Evolutionary conservation across 1,140 invertebrate species (phyloP).

Genomic region (Bombyx mandarina): DNA sequence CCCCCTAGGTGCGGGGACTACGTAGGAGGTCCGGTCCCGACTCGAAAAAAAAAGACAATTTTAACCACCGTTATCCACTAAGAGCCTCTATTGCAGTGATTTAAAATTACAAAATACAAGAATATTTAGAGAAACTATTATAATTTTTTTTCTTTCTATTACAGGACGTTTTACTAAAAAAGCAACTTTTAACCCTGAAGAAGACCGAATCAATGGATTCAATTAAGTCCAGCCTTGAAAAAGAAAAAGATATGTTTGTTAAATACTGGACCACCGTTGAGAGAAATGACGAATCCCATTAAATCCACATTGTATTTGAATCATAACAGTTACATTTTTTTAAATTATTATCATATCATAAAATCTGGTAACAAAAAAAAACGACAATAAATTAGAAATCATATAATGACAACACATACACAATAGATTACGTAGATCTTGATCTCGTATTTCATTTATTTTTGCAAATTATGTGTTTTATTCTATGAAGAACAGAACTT

Average conservation of each 20-base stretch:
- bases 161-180: slow-evolving; percentile 51
- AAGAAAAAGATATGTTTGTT: slow-evolving; percentile 48
- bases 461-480: no score
- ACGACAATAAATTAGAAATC: no score
- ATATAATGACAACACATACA: no score
- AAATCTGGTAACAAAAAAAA: background rate
- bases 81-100: background rate
- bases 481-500: no score
- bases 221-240: slow-evolving; percentile 40
- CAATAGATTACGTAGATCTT: no score
- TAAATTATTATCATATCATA: slow-evolving; percentile 10
- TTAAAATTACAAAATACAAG: no score
- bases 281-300: slow-evolving; percentile 19
- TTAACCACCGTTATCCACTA: background rate
- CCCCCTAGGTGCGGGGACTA: no score
- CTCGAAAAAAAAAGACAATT: background rate
- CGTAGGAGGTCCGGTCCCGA: no score
- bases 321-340: slow-evolving; percentile 24
- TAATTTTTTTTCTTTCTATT: slow-evolving; percentile 5
- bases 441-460: no score
- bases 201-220: slow-evolving; percentile 23
- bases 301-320: slow-evolving; percentile 13
- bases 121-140: background rate
- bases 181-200: slow-evolving; percentile 41
- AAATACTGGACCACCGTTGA: slow-evolving; percentile 55